Evolutionary conservation across 2,888 invertebrate species (phyloP), one percentile per base, ranked within the genome.

Genomic region (Drosophila barbarae): DNA sequence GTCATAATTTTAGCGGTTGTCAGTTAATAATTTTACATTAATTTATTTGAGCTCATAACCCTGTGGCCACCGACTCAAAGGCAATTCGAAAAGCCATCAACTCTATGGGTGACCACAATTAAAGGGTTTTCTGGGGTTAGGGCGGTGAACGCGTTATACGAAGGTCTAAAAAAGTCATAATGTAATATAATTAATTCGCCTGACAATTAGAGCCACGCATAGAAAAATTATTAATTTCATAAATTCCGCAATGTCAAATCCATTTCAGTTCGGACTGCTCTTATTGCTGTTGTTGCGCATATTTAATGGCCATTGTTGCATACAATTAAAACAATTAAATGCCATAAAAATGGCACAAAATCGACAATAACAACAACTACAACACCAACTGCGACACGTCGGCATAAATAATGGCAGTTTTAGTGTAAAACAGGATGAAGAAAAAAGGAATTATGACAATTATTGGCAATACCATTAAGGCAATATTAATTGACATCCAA

Each of bases 291-390:
- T 50, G 63, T n/a, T 65, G 64, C 61, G 58, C 63, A 64, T 66
- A 61, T 77, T 77, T 83, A 80, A 79, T 79, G 71, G 64, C 59
- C 57, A 58, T 75, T 64, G 68, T 70, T 70, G 71, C 69, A 52
- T 47, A 53, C 68, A 82, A 82, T 82, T 83, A 80, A 79, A 83
- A 69, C 78, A 77, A 79, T 79, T 81, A 81, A 83, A 84, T 66
- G 69, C 71, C 78, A 80, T 66, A 66, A 77, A 83, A 78, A 78
- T 76, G 30, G 54, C 44, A 15, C 23, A 52, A 23, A 59, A 51
- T 42, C 30, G 35, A 64, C 70, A 35, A 68, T 49, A 54, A 42
- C 51, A 50, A 5, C 9, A 41, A 9, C 13, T 23, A 8, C 13
- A 23, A 41, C 39, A 21, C 60, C 64, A 9, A 15, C 36, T 5